Evolutionary conservation across 30 jellyfish, hydroid and myxozoan genomes (phyloP).

Genomic region (Morbakka virulenta): DNA sequence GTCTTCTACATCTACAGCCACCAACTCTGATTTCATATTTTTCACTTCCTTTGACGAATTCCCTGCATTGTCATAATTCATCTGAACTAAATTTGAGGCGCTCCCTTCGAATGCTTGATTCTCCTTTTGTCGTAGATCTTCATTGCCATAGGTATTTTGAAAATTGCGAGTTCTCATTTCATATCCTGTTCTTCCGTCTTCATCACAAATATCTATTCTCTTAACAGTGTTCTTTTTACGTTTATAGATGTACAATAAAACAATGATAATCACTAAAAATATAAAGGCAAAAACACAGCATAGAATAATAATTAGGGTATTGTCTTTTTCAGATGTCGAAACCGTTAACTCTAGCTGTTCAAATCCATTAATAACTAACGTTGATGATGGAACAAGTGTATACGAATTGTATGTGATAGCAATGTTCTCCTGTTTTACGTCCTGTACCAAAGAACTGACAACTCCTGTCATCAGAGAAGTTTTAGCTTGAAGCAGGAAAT

Average conservation of each 20-base stretch:
- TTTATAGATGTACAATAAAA: conserved; percentile 20
- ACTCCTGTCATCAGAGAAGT: conserved; percentile 6
- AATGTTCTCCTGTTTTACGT: conserved; percentile 46
- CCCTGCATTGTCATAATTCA: no score
- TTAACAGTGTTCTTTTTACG: conserved; percentile 11
- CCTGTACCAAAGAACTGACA: conserved; percentile 31
- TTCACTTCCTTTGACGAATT: no score
- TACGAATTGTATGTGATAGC: conserved; percentile 30
- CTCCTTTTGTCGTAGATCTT: no score
- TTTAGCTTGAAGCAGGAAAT: conserved; percentile 27
- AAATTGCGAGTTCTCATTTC: no score
- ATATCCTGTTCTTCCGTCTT: no score
- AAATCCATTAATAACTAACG: conserved; percentile 59
- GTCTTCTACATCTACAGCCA: no score
- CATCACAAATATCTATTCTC: conserved; percentile 2
- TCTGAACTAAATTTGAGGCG: no score
- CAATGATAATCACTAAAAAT: conserved; percentile 32
- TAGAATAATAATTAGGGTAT: conserved; percentile 14
- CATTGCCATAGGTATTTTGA: no score
- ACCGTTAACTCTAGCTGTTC: conserved; percentile 55
- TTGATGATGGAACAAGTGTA: conserved; percentile 48
- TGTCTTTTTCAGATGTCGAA: conserved; percentile 8
- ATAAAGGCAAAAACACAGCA: conserved; percentile 49
- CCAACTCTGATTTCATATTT: no score
- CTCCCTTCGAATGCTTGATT: no score